Evolutionary conservation across 2,888 invertebrate species (phyloP), one percentile per base, ranked within the genome.

Genomic region (Andrena fulva): DNA sequence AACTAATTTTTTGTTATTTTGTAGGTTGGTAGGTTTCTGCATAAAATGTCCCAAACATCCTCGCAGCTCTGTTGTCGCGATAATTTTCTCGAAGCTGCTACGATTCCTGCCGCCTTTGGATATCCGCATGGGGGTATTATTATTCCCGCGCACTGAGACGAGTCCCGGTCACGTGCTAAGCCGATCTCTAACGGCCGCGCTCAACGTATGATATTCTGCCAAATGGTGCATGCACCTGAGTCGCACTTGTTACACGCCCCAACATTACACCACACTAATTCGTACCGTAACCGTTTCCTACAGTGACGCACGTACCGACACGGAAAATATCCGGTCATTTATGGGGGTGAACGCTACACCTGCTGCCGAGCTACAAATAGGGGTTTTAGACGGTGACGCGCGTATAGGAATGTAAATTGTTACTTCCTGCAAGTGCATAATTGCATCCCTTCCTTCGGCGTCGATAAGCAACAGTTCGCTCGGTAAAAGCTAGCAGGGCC

Each of bases 181-280:
- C 35, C 77, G 77, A 85, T 84, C 85, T 71, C 79, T 80, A 89
- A 89, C 85, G 85, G 85, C 77, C 76, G 42, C 78, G 74, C 69
- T 85, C 78, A 84, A 84, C 84, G 72, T 84, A 69, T 77, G 29
- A 50, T 73, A 59, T 42, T 77, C 71, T 59, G 81, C 68, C 76
- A 78, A 78, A 75, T 77, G 72, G 73, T 60, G 75, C 80, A 77
- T 80, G 84, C 91, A 91, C 92, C 91, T 92, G 80, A 80, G 80
- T 80, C 75, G 86, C 90, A 92, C 91, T 91, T 90, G 92, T 90
- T 91, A 90, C 91, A 84, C 87, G 83, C 80, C 78, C 84, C 80
- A 75, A 77, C 87, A 89, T 90, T 89, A 87, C 87, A 78, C 81
- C 70, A n/a, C 62, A 66, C 88, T 87, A 90, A 90, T 91, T 90